Base-by-base conservation (phyloP, 37 sponge, comb jelly and placozoan genomes). In the Cliona cf. orientalis region DNA sequence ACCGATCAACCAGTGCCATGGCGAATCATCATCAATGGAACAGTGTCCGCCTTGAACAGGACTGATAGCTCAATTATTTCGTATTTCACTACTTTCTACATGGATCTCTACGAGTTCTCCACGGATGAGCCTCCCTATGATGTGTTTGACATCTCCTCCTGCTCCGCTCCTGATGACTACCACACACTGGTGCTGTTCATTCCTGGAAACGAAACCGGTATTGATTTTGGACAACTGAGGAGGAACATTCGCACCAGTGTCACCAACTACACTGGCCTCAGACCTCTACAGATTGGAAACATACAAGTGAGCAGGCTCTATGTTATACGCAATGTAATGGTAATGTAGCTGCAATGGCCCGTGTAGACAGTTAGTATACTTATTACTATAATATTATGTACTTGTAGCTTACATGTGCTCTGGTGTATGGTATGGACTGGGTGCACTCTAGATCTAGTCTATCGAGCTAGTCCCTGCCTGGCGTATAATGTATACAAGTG, bases 291-390 rank as follows among this genome's bases (percentile, higher is more conserved):
- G 49, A 41, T 86, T n/a, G 71, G 70, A 38, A 76, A 69, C 43
- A 80, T 90, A 7, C 74, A 78, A 58, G 91, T 91, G 63, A 45
- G 76, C 59, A n/a, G n/a, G n/a, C n/a, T n/a, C n/a, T n/a, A n/a
- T n/a, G n/a, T n/a, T n/a, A n/a, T n/a, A n/a, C n/a, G n/a, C n/a
- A n/a, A n/a, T n/a, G n/a, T n/a, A n/a, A n/a, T n/a, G n/a, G n/a
- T n/a, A n/a, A n/a, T n/a, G n/a, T n/a, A n/a, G n/a, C n/a, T n/a
- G n/a, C n/a, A n/a, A n/a, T n/a, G n/a, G n/a, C n/a, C n/a, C n/a
- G n/a, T n/a, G n/a, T n/a, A n/a, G n/a, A n/a, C n/a, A n/a, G n/a
- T n/a, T n/a, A n/a, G n/a, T n/a, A n/a, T n/a, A n/a, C n/a, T n/a
- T n/a, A n/a, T n/a, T n/a, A n/a, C n/a, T n/a, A n/a, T n/a, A n/a